Percentiles rank a stretch among this genome's conserved stretches.
Conservation (phyloP, 2,888 invertebrate species). For the Ophioninae sp. region DNA sequence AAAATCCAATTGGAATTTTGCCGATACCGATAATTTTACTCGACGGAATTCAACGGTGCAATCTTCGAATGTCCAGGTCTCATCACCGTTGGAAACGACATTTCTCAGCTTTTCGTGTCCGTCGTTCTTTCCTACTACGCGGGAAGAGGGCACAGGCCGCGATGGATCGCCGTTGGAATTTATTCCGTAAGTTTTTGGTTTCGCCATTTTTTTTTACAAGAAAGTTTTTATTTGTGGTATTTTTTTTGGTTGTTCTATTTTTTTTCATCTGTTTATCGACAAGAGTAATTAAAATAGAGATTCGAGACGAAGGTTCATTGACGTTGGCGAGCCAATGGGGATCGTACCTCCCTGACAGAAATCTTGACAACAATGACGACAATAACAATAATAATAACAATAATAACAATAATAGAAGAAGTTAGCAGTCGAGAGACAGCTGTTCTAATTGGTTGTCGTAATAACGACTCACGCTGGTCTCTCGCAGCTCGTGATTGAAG, state of each 20-base stretch:
- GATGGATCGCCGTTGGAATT: constrained; percentile 87
- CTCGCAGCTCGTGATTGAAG: constrained; percentile 58
- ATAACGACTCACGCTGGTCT: constrained; percentile 49
- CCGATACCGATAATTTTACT: background rate
- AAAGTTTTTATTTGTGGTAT: constrained; percentile 14
- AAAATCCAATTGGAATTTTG: background rate
- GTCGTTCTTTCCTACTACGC: constrained; percentile 87
- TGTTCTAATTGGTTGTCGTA: constrained; percentile 56
- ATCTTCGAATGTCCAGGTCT: constrained; percentile 81
- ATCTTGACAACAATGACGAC: constrained; percentile 7
- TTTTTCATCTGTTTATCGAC: background rate
- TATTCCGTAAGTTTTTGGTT: constrained; percentile 75
- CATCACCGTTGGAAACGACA: constrained; percentile 88
- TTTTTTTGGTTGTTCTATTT: background rate
- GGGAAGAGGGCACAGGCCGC: constrained; percentile 87
- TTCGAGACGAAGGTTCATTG: background rate
- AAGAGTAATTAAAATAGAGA: background rate
- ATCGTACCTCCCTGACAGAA: constrained; percentile 1
- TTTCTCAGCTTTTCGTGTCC: constrained; percentile 87
- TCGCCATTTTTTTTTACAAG: background rate
- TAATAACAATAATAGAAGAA: constrained; percentile 23
- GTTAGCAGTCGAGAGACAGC: constrained; percentile 51
- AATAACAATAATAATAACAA: constrained; percentile 10
- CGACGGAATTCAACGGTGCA: background rate
- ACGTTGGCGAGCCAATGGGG: background rate